Base-by-base conservation (phyloP, 2,797 vertebrate species). In the Pangasius djambal region DNA sequence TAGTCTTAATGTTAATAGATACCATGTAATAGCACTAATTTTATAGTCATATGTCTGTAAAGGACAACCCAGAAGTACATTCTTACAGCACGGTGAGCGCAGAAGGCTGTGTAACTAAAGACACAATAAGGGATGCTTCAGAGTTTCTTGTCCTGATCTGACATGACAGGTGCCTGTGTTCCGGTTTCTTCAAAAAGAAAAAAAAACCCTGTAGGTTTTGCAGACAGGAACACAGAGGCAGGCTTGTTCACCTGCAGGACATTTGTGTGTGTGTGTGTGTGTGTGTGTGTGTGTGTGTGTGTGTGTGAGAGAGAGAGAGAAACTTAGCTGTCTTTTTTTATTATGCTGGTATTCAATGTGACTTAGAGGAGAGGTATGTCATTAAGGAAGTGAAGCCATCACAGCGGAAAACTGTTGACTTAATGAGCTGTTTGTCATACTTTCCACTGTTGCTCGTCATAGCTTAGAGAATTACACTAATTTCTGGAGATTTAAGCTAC, bases 221-320 rank as follows among this genome's bases (percentile, higher is more conserved):
- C 48, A 59, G 86, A 31, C 9, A 77, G 22, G 22, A 50, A 81
- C 9, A 77, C 25, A 22, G 37, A 81, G 37, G 50, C 50, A 28
- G 79, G 18, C n/a, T 75, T 70, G 59, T 90, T 83, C 89, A 87
- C 87, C 85, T 88, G 88, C 82, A 84, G 84, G 87, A 88, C 77
- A 86, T 87, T 72, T 89, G 85, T 57, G 44, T 79, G 70, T 40
- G 67, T 16, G 67, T 18, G 28, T 13, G 63, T 15, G 61, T 28
- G 25, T 6, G 63, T 9, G 59, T 8, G 25, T 28, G 61, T n/a
- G 13, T 89, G 85, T 55, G 44, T 79, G 70, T 40, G 63, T 9
- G 22, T 8, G 9, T 28, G 61, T 13, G 13, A 1, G 65, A 6
- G 1, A 18, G 13, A 1, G 65, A 6, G 1, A 18, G 63, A 67